A percentile compares a stretch with the other conserved stretches of the same genome.
Evolutionary conservation across 1,140 invertebrate genomes (phyloP).

Genomic region (Oryctes rhinoceros): DNA sequence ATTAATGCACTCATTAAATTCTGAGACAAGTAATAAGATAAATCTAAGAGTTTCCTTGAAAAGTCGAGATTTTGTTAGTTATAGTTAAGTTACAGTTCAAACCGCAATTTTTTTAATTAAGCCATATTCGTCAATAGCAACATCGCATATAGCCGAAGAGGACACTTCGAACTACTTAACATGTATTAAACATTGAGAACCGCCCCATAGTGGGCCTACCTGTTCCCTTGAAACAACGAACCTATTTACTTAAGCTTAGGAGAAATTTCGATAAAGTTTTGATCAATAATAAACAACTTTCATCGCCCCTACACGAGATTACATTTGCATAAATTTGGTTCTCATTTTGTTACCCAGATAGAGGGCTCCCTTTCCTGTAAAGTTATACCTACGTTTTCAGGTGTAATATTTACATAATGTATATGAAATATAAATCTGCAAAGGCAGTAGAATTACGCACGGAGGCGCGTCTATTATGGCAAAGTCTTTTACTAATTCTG

Average conservation of each 20-base stretch:
- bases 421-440: slow-evolving; percentile 22
- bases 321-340: slow-evolving; percentile 19
- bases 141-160: too few relatives aligned
- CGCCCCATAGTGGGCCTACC: background rate
- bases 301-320: slow-evolving; percentile 8
- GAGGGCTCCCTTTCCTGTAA: background rate
- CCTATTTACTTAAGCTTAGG: slow-evolving; percentile 7
- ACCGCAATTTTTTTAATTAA: too few relatives aligned
- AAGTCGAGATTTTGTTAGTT: too few relatives aligned
- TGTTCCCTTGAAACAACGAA: background rate
- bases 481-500: slow-evolving; percentile 14
- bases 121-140: too few relatives aligned
- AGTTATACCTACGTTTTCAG: slow-evolving; percentile 19
- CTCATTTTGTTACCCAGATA: background rate
- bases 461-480: background rate
- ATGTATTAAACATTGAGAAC: too few relatives aligned
- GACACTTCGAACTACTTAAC: too few relatives aligned
- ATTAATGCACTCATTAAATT: too few relatives aligned
- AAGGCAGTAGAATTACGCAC: slow-evolving; percentile 13
- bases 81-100: too few relatives aligned
- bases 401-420: slow-evolving; percentile 22
- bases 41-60: too few relatives aligned
- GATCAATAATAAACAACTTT: slow-evolving; percentile 22
- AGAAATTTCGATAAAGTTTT: slow-evolving; percentile 22
- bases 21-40: too few relatives aligned